Evolutionary conservation across 2,113 vertebrate species (phyloP).

Genomic region (Rhynchomys soricoides): DNA sequence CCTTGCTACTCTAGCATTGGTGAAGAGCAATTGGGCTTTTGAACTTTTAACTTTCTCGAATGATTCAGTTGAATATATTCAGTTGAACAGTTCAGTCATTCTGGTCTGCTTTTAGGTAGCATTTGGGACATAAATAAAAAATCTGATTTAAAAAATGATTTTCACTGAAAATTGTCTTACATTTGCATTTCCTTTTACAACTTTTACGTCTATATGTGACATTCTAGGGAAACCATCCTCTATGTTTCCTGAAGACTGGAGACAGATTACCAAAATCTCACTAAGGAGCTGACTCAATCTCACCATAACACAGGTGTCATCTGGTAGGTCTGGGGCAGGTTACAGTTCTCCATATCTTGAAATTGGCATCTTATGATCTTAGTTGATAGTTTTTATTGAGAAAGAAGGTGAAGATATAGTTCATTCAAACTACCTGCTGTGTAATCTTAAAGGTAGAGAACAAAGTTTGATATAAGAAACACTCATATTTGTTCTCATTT

Average conservation of each 20-base stretch:
- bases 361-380: not conserved
- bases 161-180: not conserved
- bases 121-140: slow-evolving; percentile 1
- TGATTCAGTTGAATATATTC: not conserved
- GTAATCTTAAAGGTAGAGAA: not conserved
- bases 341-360: not conserved
- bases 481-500: not conserved
- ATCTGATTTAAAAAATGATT: not conserved
- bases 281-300: not conserved
- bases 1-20: not conserved
- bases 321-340: not conserved
- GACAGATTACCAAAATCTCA: not conserved
- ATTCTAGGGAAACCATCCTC: not conserved
- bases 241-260: not conserved
- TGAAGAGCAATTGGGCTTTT: not conserved
- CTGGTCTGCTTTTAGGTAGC: not conserved
- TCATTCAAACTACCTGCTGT: not conserved
- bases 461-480: not conserved
- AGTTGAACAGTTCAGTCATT: not conserved
- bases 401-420: not conserved
- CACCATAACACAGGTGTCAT: not conserved
- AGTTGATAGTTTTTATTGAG: not conserved
- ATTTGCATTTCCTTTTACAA: not conserved
- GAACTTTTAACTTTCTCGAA: not conserved
- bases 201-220: not conserved